A percentile compares a stretch with the other conserved stretches of the same genome.
These are phyloP conservation scores for Chrosomus eos DNA, from an alignment of 2,797 vertebrate genomes.

Conservation along the genomic window DNA sequence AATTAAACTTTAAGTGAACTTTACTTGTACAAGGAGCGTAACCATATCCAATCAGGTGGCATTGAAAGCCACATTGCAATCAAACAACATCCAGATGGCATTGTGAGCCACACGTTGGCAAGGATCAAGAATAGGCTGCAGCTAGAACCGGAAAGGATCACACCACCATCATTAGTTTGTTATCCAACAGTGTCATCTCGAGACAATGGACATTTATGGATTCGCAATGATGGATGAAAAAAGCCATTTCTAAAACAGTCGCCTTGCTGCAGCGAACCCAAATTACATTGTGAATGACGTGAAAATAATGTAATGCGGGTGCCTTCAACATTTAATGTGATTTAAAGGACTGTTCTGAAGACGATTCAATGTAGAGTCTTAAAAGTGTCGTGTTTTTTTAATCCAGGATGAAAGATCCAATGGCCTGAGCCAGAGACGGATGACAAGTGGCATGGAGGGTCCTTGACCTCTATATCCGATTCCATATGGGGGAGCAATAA, in stretches of 20 bases:
- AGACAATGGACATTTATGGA: conserved; percentile 44
- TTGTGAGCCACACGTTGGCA: conserved; percentile 13
- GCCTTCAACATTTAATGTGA: conserved; percentile 25
- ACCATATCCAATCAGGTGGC: conserved; percentile 3
- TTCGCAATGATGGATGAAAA: conserved; percentile 32
- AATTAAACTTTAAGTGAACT: conserved; percentile 7
- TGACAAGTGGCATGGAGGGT: conserved; percentile 58
- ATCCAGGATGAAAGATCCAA: conserved; percentile 25
- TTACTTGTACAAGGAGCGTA: neutral
- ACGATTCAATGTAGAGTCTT: conserved; percentile 12
- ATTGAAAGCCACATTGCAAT: conserved; percentile 10
- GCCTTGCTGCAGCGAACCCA: conserved; percentile 12
- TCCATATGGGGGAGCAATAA: conserved; percentile 86
- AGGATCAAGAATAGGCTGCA: neutral
- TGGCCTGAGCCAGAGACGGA: conserved; percentile 51
- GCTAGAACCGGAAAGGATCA: conserved; percentile 18
- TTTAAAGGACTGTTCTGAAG: conserved; percentile 11
- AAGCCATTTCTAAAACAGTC: conserved; percentile 20
- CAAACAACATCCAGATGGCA: conserved; percentile 37
- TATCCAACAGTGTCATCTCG: conserved; percentile 24
- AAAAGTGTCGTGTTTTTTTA: conserved; percentile 26
- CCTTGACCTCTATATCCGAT: conserved; percentile 88
- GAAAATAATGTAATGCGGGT: conserved; percentile 67
- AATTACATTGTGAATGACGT: conserved; percentile 73
- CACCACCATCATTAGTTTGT: conserved; percentile 33